These are phyloP conservation scores for Capitulum mitella DNA, from an alignment of 2,888 invertebrate species.

Conservation along the genomic window DNA sequence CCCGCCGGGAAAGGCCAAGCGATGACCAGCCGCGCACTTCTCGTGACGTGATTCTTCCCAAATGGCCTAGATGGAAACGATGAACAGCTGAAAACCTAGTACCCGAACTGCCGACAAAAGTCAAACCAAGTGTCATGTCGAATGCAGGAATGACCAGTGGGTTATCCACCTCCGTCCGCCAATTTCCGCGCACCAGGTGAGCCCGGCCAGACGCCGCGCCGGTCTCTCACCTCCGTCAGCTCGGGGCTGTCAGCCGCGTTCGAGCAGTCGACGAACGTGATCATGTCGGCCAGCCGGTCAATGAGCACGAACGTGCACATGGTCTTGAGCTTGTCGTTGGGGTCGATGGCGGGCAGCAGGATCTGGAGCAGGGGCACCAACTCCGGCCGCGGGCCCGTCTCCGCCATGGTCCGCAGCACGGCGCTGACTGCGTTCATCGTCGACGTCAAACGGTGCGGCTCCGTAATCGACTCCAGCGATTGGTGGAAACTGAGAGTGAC, in stretches of 20 bases:
- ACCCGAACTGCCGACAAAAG: too few relatives aligned
- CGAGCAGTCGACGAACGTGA: constrained; percentile 79
- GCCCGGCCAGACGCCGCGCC: too few relatives aligned
- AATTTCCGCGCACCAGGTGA: too few relatives aligned
- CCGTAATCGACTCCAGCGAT: constrained; percentile 74
- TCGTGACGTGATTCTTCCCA: too few relatives aligned
- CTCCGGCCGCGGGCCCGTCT: constrained; percentile 51
- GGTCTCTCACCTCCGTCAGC: constrained; percentile 54
- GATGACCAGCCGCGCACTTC: too few relatives aligned
- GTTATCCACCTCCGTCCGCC: too few relatives aligned
- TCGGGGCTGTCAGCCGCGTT: constrained; percentile 59
- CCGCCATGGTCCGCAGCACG: constrained; percentile 56
- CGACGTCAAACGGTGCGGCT: constrained; percentile 73
- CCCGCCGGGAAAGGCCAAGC: too few relatives aligned
- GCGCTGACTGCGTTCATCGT: constrained; percentile 63
- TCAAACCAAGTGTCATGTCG: too few relatives aligned
- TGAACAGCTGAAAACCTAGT: too few relatives aligned
- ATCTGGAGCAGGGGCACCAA: constrained; percentile 71
- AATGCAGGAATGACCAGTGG: too few relatives aligned
- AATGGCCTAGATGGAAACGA: too few relatives aligned
- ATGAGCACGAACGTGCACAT: constrained; percentile 64
- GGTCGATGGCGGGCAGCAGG: constrained; percentile 79
- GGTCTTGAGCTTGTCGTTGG: constrained; percentile 65
- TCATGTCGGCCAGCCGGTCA: constrained; percentile 63
- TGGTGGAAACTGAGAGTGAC: constrained; percentile 53